A percentile compares a stretch with the other conserved stretches of the same genome.
phyloP scores from a whole-genome alignment of 2,113 vertebrate species.

The Ptychochromis oligacanthus region DNA sequence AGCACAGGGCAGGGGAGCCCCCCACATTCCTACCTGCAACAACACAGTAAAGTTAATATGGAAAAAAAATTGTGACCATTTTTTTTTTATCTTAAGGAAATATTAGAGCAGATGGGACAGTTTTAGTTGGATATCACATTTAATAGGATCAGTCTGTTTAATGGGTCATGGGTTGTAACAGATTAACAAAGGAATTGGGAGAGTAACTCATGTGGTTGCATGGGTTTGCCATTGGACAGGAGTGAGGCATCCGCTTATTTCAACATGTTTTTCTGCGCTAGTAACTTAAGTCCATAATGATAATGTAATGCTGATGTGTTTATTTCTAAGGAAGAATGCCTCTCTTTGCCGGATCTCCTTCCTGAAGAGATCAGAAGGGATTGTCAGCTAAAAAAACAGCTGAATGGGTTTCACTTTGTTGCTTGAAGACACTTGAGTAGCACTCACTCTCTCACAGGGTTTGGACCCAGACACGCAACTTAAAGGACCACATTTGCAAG shows the following conservation, averaged over 20 bases:
- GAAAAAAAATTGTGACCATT: not conserved
- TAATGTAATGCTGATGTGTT: slow-evolving; percentile 54
- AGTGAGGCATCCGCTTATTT: slow-evolving; percentile 22
- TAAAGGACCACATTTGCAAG: slow-evolving; percentile 35
- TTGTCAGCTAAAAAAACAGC: slow-evolving; percentile 28
- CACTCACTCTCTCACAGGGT: not conserved
- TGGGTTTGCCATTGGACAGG: not conserved
- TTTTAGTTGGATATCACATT: not conserved
- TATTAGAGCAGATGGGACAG: not conserved
- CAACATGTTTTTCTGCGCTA: not conserved
- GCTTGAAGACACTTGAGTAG: slow-evolving; percentile 39
- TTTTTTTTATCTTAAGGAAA: not conserved
- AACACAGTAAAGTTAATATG: slow-evolving; percentile 9
- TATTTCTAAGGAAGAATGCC: slow-evolving; percentile 20
- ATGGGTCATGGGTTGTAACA: not conserved
- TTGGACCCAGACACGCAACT: slow-evolving; percentile 21
- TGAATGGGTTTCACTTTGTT: slow-evolving; percentile 49
- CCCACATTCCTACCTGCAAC: slow-evolving; percentile 45
- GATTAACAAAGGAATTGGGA: not conserved
- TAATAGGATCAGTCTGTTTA: not conserved
- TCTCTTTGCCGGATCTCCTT: slow-evolving; percentile 3
- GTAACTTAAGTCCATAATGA: slow-evolving; percentile 26
- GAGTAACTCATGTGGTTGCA: slow-evolving; percentile 3
- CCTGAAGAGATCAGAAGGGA: slow-evolving; percentile 34
- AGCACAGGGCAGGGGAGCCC: slow-evolving; percentile 32